Conservation (phyloP, 2,888 invertebrate species). For the Ferrisia virgata region DNA sequence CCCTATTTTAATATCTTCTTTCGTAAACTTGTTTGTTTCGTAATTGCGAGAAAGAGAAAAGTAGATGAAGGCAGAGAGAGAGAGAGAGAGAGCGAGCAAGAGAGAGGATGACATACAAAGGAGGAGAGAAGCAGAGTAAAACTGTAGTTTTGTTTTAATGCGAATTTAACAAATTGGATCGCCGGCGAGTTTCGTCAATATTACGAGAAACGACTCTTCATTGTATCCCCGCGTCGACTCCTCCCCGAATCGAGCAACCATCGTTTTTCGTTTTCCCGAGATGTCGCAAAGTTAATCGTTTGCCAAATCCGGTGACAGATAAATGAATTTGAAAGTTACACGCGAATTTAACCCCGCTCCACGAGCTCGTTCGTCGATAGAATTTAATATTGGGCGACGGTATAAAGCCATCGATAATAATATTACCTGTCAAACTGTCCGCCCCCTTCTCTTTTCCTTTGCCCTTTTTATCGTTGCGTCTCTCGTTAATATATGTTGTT, state of each 20-base stretch:
- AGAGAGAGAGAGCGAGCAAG: not conserved
- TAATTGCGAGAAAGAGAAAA: conserved; percentile 26
- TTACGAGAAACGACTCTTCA: conserved; percentile 27
- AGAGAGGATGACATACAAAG: too few relatives aligned
- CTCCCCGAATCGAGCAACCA: conserved; percentile 22
- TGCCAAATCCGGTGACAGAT: conserved; percentile 45
- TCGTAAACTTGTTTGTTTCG: conserved; percentile 13
- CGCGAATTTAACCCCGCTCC: conserved; percentile 39
- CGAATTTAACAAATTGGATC: conserved; percentile 33
- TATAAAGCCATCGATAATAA: conserved; percentile 45
- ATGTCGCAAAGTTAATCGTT: conserved; percentile 46
- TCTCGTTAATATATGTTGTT: conserved; percentile 35
- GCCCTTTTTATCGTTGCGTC: not conserved
- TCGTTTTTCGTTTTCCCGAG: conserved; percentile 32
- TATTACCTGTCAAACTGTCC: conserved; percentile 45
- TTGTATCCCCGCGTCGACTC: not conserved
- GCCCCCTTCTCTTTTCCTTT: conserved; percentile 22
- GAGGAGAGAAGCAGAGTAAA: too few relatives aligned
- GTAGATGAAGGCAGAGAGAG: too few relatives aligned
- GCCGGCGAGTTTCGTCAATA: conserved; percentile 25
- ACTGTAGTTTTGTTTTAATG: conserved; percentile 24
- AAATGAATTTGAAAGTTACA: conserved; percentile 45
- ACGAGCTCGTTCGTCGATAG: not conserved
- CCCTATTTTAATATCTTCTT: conserved; percentile 30
- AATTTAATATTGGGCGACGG: conserved; percentile 44